Percentiles rank a stretch among this genome's conserved stretches.
Conservation (phyloP, 2,113 vertebrate genomes). For the Pteronura brasiliensis region DNA sequence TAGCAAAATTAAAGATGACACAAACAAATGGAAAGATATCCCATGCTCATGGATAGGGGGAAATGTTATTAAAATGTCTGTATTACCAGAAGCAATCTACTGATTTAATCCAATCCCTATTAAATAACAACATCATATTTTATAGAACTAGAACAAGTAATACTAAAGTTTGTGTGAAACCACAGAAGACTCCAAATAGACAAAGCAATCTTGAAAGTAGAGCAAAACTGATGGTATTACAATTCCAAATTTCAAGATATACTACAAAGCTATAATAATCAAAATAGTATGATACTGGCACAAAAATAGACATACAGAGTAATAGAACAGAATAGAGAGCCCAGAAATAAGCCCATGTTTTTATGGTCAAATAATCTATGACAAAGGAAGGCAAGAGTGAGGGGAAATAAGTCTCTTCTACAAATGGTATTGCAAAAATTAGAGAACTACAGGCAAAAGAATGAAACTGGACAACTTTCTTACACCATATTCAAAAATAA, state of each 20-base stretch:
- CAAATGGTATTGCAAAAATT: background rate
- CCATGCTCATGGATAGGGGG: background rate
- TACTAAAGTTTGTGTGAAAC: background rate
- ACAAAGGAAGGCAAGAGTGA: background rate
- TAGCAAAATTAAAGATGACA: background rate
- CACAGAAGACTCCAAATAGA: background rate
- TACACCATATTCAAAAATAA: background rate
- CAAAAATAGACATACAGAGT: background rate
- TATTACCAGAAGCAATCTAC: background rate
- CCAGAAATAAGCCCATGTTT: background rate
- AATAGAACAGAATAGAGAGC: background rate
- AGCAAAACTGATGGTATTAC: background rate
- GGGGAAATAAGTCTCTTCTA: background rate
- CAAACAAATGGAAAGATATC: background rate
- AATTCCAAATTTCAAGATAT: background rate
- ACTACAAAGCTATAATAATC: background rate
- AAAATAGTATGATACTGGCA: background rate
- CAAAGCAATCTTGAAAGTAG: background rate
- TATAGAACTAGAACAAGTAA: background rate
- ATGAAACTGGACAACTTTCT: background rate
- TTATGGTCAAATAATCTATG: background rate
- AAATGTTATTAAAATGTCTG: background rate
- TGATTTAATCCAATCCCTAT: background rate
- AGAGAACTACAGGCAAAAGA: background rate
- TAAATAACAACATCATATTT: background rate